phyloP scores from a whole-genome alignment of 2,888 invertebrate species.

The Tinea semifulvella region DNA sequence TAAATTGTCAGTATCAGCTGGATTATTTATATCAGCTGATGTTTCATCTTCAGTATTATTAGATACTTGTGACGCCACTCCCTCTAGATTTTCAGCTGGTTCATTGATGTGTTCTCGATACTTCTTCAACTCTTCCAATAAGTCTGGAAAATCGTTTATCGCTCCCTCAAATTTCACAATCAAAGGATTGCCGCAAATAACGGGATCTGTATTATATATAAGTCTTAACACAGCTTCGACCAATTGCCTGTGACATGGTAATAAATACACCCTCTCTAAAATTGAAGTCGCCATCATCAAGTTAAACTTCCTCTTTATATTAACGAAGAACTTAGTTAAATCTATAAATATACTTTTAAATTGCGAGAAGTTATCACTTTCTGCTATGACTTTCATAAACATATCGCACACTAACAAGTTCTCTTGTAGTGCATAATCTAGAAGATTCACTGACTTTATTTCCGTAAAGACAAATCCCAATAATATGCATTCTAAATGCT shows the following conservation, averaged over 20 bases:
- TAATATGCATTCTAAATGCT: constrained; percentile 3
- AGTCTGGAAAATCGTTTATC: neutral
- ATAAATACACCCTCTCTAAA: constrained; percentile 41
- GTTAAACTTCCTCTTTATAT: constrained; percentile 24
- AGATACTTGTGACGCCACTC: neutral
- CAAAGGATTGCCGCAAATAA: constrained; percentile 25
- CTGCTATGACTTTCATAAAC: constrained; percentile 35
- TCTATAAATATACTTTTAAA: constrained; percentile 42
- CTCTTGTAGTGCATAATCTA: constrained; percentile 22
- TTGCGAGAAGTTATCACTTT: constrained; percentile 46
- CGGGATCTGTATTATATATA: constrained; percentile 30
- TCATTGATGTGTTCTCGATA: neutral
- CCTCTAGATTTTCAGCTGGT: too few relatives aligned
- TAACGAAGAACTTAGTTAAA: constrained; percentile 33
- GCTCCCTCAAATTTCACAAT: neutral
- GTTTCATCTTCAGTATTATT: too few relatives aligned
- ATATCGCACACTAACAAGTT: constrained; percentile 31
- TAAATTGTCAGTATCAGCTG: too few relatives aligned
- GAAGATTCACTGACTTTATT: constrained; percentile 25
- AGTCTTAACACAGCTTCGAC: constrained; percentile 32
- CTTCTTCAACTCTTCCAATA: neutral
- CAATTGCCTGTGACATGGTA: constrained; percentile 35
- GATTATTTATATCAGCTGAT: too few relatives aligned
- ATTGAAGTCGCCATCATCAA: constrained; percentile 31
- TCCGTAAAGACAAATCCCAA: neutral